These are phyloP conservation scores for Papilio dardanus DNA, from an alignment of 1,140 invertebrate species.

Conservation along the genomic window DNA sequence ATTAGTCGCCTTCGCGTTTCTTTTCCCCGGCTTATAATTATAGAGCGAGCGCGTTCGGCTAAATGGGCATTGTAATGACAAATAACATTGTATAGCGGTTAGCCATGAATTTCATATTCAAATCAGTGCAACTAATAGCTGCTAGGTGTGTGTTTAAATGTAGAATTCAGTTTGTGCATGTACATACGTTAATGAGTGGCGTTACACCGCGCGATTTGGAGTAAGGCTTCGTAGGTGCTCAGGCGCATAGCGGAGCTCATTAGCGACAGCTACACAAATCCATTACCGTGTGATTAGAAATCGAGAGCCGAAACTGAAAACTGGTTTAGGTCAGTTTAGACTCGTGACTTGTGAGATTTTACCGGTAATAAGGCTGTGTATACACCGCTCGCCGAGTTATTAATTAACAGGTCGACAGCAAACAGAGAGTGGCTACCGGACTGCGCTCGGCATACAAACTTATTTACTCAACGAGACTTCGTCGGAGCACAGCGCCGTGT, in stretches of 20 bases:
- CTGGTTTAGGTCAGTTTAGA: slow-evolving; percentile 70
- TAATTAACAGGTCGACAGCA: slow-evolving; percentile 82
- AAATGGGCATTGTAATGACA: slow-evolving; percentile 79
- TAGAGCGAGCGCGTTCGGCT: slow-evolving; percentile 71
- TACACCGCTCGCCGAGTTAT: slow-evolving; percentile 77
- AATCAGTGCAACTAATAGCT: slow-evolving; percentile 75
- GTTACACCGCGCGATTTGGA: neutral
- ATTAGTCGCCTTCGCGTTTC: slow-evolving; percentile 80
- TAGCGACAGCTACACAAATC: slow-evolving; percentile 53
- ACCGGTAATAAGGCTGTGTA: slow-evolving; percentile 81
- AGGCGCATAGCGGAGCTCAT: slow-evolving; percentile 44
- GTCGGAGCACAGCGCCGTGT: slow-evolving; percentile 65
- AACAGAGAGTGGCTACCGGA: slow-evolving; percentile 77
- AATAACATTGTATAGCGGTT: slow-evolving; percentile 76
- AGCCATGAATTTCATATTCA: slow-evolving; percentile 77
- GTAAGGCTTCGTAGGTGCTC: slow-evolving; percentile 35
- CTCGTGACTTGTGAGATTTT: slow-evolving; percentile 81
- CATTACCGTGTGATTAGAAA: slow-evolving; percentile 76
- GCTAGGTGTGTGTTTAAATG: slow-evolving; percentile 69
- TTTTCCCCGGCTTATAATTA: slow-evolving; percentile 78
- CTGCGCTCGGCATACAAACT: slow-evolving; percentile 75
- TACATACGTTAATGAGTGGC: neutral
- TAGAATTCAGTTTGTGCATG: slow-evolving; percentile 21
- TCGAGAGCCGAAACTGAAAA: slow-evolving; percentile 65
- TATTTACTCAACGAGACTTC: slow-evolving; percentile 71